Base-by-base conservation (phyloP, 2,888 invertebrate species). In the Drosophila algonquin region DNA sequence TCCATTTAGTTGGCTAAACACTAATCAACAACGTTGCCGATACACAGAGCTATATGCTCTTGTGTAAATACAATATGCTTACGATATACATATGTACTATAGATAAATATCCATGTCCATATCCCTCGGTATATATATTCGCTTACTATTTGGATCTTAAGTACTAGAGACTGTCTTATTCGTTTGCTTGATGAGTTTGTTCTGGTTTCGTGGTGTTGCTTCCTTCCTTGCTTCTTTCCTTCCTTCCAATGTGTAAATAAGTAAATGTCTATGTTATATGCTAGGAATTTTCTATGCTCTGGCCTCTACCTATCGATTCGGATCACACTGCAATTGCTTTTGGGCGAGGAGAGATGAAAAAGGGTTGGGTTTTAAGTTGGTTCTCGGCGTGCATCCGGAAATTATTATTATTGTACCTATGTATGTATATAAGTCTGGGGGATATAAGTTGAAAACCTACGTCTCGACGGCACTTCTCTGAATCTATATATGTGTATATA, bases 361-460 rank as follows among this genome's bases (percentile, higher is more conserved):
- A 27, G 46, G 44, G 51, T 50, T 46, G 30, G 24, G 10, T 40
- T 24, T 61, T 27, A 16, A 44, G 50, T 58, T 32, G 16, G 47
- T 48, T 58, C 45, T 63, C 40, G 32, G 50, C 44, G 60, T 55
- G 30, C 47, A 45, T 58, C n/a, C 50, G 44, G 56, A 67, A 67
- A 63, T 55, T 35, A 67, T 67, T 67, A 75, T 80, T 81, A 73
- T 77, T 81, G 75, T 77, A 70, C 69, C 81, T 83, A 83, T 61
- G 63, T 83, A 83, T 61, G 63, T 75, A 81, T 69, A 64, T 75
- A 81, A 83, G 75, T 83, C 81, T 79, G 65, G 72, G 83, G 81
- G 74, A 80, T 71, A 73, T 76, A 69, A 78, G 73, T 77, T 82
- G 82, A 83, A 80, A 85, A 82, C 82, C 82, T 85, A 82, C 76